A percentile compares a stretch with the other conserved stretches of the same genome.
Conservation (phyloP, 2,888 invertebrate species). For the Yponomeuta cagnagella region DNA sequence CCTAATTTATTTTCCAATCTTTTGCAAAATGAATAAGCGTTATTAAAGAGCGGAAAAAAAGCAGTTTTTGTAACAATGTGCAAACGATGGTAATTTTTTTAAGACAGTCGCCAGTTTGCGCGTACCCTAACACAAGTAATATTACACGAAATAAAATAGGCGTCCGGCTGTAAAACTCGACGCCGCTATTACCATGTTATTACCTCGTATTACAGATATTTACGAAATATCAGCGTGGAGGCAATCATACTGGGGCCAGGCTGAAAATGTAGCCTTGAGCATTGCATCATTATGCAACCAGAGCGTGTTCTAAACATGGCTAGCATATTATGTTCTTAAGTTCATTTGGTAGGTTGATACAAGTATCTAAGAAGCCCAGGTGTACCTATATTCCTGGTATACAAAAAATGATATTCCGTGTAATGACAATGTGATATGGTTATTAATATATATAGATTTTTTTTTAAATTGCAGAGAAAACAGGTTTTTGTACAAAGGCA, state of each 20-base stretch:
- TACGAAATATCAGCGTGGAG: constrained; percentile 19
- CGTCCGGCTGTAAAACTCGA: constrained; percentile 19
- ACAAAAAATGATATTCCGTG: too few species aligned
- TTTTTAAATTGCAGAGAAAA: too few species aligned
- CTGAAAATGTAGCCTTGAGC: neutral
- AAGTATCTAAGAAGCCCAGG: too few species aligned
- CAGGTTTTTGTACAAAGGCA: too few species aligned
- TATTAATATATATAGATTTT: too few species aligned
- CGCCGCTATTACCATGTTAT: constrained; percentile 27
- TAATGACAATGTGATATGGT: too few species aligned
- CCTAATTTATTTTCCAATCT: too few species aligned
- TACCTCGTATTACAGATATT: constrained; percentile 28
- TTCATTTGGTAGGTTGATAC: too few species aligned
- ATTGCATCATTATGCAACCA: neutral
- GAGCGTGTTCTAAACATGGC: neutral
- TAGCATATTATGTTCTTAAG: neutral
- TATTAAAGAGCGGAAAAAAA: too few species aligned
- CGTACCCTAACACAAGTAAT: constrained; percentile 8
- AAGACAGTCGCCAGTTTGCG: neutral
- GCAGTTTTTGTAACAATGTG: too few species aligned
- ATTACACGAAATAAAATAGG: constrained; percentile 21
- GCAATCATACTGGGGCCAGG: neutral
- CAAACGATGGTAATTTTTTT: neutral
- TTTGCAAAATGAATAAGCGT: too few species aligned
- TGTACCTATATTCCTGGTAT: too few species aligned